Evolutionary conservation across 2,113 vertebrate species (phyloP).

Genomic region (Aphelocoma coerulescens): DNA sequence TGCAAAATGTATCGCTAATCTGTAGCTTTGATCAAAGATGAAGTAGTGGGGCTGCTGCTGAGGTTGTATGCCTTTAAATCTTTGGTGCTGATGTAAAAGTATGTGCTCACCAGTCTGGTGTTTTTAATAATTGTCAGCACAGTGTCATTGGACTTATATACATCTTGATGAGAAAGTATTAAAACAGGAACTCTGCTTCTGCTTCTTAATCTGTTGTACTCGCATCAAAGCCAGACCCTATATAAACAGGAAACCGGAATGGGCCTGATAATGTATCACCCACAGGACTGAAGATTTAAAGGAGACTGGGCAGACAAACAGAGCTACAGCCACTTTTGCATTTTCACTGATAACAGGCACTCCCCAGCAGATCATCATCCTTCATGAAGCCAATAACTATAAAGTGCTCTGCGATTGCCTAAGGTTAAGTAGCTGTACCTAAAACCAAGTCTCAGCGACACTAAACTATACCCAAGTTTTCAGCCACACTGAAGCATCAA

Average conservation of each 20-base stretch:
- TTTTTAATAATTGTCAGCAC: constrained; percentile 50
- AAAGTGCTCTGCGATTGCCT: background rate
- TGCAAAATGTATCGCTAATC: background rate
- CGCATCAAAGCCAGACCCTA: constrained; percentile 49
- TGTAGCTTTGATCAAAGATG: background rate
- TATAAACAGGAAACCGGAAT: constrained; percentile 70
- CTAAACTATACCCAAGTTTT: background rate
- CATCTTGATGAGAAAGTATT: constrained; percentile 53
- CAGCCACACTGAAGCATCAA: background rate
- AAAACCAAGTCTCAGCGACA: background rate
- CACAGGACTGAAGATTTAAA: constrained; percentile 38
- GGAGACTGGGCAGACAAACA: constrained; percentile 17
- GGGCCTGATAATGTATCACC: constrained; percentile 35
- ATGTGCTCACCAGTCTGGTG: background rate
- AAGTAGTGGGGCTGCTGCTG: background rate
- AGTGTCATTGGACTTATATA: constrained; percentile 14
- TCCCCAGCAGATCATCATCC: background rate
- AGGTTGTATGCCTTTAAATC: constrained; percentile 1
- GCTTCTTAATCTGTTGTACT: constrained; percentile 37
- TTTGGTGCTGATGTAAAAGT: background rate
- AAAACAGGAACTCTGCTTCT: constrained; percentile 56
- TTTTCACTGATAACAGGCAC: constrained; percentile 9
- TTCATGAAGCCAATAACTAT: background rate
- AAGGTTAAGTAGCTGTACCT: background rate
- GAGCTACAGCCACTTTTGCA: constrained; percentile 17